These are phyloP conservation scores for Chromis chromis DNA, from an alignment of 2,797 vertebrate species.

Conservation along the genomic window DNA sequence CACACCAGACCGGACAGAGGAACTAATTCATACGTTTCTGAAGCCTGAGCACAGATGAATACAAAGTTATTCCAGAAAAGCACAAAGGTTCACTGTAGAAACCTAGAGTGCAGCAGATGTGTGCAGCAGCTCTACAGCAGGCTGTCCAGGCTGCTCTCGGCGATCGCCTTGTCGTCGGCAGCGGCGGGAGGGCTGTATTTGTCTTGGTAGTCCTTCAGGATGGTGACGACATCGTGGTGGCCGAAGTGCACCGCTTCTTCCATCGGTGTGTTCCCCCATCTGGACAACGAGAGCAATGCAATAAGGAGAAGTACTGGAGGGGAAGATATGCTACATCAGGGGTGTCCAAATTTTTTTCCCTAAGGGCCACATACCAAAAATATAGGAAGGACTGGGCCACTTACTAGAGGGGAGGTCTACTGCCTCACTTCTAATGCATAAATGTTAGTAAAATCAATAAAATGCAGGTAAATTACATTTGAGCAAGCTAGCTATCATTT, in stretches of 20 bases:
- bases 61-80: conserved; percentile 8
- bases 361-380: no score
- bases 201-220: conserved; percentile 91
- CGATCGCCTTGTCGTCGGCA: conserved; percentile 84
- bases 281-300: conserved; percentile 49
- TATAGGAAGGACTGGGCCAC: no score
- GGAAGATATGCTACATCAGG: neutral
- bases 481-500: no score
- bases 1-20: neutral
- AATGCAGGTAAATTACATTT: no score
- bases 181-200: conserved; percentile 88
- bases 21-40: conserved; percentile 16
- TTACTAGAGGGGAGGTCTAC: no score
- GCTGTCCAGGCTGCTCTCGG: conserved; percentile 92
- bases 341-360: no score
- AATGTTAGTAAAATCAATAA: no score
- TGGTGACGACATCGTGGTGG: conserved; percentile 93
- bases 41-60: conserved; percentile 13
- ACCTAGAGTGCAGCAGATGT: neutral
- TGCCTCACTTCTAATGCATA: no score
- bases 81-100: neutral
- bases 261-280: conserved; percentile 98
- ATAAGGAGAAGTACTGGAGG: neutral
- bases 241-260: conserved; percentile 96
- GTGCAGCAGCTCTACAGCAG: conserved; percentile 83